These are phyloP conservation scores for Euschistus heros DNA, from an alignment of 1,140 invertebrate species.

Conservation along the genomic window DNA sequence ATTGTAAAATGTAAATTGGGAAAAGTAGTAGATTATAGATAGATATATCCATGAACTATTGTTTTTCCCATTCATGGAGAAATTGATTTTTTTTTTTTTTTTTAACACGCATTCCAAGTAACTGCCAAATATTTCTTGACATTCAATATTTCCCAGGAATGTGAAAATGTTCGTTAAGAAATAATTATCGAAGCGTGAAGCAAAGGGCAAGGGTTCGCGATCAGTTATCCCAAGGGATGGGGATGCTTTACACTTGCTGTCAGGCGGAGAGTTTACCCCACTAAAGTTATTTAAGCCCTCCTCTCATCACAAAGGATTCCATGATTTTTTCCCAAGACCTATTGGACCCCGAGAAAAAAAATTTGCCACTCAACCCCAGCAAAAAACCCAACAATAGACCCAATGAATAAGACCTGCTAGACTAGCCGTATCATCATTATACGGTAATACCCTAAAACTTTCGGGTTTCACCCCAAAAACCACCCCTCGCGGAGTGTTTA, in stretches of 20 bases:
- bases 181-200: conserved; percentile 15
- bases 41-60: no score
- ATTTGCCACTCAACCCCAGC: not conserved
- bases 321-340: conserved; percentile 15
- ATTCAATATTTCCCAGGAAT: no score
- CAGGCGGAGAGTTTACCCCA: not conserved
- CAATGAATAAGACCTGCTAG: conserved; percentile 15
- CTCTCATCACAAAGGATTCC: not conserved
- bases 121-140: no score
- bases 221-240: not conserved
- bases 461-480: conserved; percentile 16
- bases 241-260: conserved; percentile 7
- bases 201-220: not conserved
- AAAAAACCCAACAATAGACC: not conserved
- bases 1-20: no score
- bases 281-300: not conserved
- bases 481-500: conserved; percentile 11
- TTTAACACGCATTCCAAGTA: no score
- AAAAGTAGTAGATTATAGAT: no score
- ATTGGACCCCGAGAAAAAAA: not conserved
- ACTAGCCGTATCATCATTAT: conserved; percentile 4
- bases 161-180: conserved; percentile 15
- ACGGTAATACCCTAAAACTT: conserved; percentile 16
- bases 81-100: no score
- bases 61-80: no score